Conservation (phyloP, 1,140 invertebrate species). For the Cydia strobilella region DNA sequence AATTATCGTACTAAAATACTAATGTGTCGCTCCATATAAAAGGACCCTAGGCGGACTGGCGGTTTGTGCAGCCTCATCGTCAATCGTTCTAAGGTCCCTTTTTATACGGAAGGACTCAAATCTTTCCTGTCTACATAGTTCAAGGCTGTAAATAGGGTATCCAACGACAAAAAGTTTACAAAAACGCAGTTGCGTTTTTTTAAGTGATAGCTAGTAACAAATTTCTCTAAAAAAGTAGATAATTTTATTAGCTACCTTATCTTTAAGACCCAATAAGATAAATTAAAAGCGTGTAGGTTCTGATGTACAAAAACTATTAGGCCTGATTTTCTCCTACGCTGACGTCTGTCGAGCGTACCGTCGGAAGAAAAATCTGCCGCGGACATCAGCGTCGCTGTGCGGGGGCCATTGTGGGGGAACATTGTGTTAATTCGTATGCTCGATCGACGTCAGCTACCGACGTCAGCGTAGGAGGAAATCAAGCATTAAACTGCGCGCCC, state of each 20-base stretch:
- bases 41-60: no score
- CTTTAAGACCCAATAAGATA: neutral
- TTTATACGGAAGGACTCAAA: neutral
- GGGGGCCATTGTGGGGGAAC: no score
- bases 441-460: no score
- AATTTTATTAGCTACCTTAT: conserved; percentile 2
- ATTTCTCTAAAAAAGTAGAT: neutral
- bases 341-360: no score
- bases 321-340: no score
- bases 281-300: neutral
- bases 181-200: neutral
- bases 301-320: conserved; percentile 8
- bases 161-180: neutral
- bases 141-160: neutral
- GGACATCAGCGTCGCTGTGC: no score
- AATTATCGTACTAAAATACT: neutral
- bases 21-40: neutral
- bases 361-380: no score
- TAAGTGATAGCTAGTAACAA: neutral
- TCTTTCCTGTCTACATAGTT: neutral
- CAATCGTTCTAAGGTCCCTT: neutral
- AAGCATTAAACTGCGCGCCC: no score
- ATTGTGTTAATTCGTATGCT: no score
- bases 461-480: no score
- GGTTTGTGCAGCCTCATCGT: no score